These are phyloP conservation scores for Oxyruncus cristatus DNA, from an alignment of 2,113 vertebrate genomes.

Conservation along the genomic window DNA sequence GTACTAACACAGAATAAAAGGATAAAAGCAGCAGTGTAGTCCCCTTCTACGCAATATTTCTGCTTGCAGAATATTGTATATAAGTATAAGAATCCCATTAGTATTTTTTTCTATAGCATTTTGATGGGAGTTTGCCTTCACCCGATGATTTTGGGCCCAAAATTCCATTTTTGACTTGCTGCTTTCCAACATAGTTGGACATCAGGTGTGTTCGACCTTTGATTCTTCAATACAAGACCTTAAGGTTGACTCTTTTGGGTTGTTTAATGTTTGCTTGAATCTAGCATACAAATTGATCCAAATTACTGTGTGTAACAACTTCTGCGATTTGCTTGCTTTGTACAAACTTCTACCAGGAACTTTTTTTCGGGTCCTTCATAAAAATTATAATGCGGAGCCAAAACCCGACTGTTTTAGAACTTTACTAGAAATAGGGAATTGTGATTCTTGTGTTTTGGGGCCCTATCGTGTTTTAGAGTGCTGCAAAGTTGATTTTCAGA, in stretches of 20 bases:
- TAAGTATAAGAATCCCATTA: neutral
- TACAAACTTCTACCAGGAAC: neutral
- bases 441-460: neutral
- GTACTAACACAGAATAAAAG: neutral
- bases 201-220: neutral
- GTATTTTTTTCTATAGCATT: neutral
- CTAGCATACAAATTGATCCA: neutral
- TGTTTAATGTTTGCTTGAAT: conserved; percentile 28
- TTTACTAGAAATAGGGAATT: neutral
- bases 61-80: no score
- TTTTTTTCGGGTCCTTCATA: neutral
- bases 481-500: neutral
- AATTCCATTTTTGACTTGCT: neutral
- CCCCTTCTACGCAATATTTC: neutral
- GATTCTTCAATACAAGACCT: neutral
- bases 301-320: neutral
- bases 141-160: neutral
- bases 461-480: neutral
- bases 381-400: neutral
- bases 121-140: neutral
- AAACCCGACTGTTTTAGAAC: neutral
- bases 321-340: neutral
- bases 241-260: neutral
- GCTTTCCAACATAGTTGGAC: neutral
- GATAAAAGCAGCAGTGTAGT: neutral